phyloP scores from a whole-genome alignment of 30 jellyfish, hydroid and myxozoan genomes.

The Catostylus mosaicus region DNA sequence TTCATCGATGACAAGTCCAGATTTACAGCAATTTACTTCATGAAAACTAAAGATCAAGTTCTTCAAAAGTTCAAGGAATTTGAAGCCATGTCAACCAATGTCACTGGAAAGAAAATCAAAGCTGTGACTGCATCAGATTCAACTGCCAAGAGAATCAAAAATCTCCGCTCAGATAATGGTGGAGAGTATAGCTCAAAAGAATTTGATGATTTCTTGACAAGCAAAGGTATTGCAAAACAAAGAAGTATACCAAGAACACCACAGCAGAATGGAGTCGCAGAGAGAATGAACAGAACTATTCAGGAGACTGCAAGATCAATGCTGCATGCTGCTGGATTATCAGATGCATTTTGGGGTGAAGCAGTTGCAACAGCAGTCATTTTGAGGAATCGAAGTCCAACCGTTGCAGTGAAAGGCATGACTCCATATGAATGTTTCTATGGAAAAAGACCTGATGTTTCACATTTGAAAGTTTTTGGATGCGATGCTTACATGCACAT shows the following conservation, averaged over 20 bases:
- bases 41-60: slow-evolving; percentile 32
- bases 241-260: slow-evolving; percentile 45
- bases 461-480: slow-evolving; percentile 38
- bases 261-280: too few species aligned
- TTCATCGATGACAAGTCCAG: slow-evolving; percentile 59
- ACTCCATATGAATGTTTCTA: too few species aligned
- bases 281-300: slow-evolving; percentile 10
- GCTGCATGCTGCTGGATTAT: slow-evolving; percentile 45
- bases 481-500: slow-evolving; percentile 50
- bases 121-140: too few species aligned
- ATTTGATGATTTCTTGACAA: slow-evolving; percentile 19
- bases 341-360: slow-evolving; percentile 9
- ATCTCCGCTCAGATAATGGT: slow-evolving; percentile 61
- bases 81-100: slow-evolving; percentile 36
- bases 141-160: neutral
- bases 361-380: slow-evolving; percentile 17
- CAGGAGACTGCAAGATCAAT: slow-evolving; percentile 26
- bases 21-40: slow-evolving; percentile 23
- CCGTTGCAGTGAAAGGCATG: slow-evolving; percentile 46
- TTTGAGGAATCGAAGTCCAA: slow-evolving; percentile 15
- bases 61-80: slow-evolving; percentile 35
- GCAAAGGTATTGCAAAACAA: slow-evolving; percentile 30
- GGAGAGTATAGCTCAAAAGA: slow-evolving; percentile 58
- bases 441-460: slow-evolving; percentile 25
- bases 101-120: slow-evolving; percentile 35